Base-by-base conservation (phyloP, 2,888 invertebrate species). In the Dolichopus griseipennis region DNA sequence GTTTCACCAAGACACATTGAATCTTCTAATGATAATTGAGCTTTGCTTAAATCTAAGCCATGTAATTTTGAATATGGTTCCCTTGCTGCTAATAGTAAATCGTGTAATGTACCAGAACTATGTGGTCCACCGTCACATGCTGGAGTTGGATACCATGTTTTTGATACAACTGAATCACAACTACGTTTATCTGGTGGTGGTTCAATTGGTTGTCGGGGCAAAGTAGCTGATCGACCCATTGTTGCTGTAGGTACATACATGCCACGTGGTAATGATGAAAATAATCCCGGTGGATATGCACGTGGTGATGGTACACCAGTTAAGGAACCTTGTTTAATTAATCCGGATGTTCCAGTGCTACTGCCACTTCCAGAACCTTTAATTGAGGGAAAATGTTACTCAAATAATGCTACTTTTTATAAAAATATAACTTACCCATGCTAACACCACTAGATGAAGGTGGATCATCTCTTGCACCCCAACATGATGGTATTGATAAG, bases 1-100 rank as follows among this genome's bases (percentile, higher is more conserved):
- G 84, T 84, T 76, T 84, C 84, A 37, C 84, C 84, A 68, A 85
- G 78, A 73, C 85, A 85, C 73, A 84, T 83, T 33, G 84, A 83
- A 75, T 85, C 85, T 74, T 84, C 82, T 66, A 84, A 80, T 71
- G 82, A 83, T 73, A 84, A 75, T 70, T 84, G 83, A 76, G 85
- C 85, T 75, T 85, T 84, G 73, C 83, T 84, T 71, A 85, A 83
- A 77, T 85, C 85, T 70, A 85, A 76, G 70, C 83, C 83, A 73
- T 83, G 79, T 69, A 85, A 77, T 73, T 83, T 83, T 73, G 84
- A 84, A 70, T 78, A 81, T 8, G 83, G 81, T 68, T 83, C 82
- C 65, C 85, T 80, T 72, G 78, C 79, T 43, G 79, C 81, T 43
- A 80, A 76, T 12, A 78, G 70, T 12, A 78, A 73, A 66, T 77